Evolutionary conservation across 2,888 invertebrate species (phyloP).

Genomic region (Microctonus aethiopoides): DNA sequence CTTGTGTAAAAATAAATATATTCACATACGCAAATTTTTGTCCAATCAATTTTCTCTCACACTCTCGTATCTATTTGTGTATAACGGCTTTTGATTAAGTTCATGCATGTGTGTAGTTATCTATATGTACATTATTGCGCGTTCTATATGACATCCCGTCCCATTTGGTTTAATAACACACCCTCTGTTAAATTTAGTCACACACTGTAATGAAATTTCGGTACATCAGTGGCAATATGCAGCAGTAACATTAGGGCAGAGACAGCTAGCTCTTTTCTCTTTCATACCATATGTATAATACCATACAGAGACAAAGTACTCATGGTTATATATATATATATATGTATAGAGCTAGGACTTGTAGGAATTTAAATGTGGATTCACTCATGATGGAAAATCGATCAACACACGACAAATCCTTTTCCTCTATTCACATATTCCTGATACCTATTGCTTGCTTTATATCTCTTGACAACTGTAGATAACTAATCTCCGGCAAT

Average conservation of each 20-base stretch:
- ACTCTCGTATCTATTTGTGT: neutral
- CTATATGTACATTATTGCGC: neutral
- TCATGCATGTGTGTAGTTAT: neutral
- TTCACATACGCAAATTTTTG: neutral
- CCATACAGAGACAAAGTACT: neutral
- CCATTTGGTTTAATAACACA: neutral
- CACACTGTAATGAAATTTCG: conserved; percentile 63
- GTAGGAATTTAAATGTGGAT: conserved; percentile 28
- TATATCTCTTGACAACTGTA: conserved; percentile 4
- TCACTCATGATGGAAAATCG: conserved; percentile 27
- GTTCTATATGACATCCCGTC: neutral
- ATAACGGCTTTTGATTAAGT: neutral
- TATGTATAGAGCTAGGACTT: no score
- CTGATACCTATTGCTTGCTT: conserved; percentile 13
- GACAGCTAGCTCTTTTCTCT: neutral
- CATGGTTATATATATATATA: neutral
- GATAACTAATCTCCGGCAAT: conserved; percentile 10
- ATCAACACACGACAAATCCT: conserved; percentile 6
- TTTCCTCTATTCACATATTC: conserved; percentile 15
- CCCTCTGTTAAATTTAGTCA: conserved; percentile 56
- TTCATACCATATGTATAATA: no score
- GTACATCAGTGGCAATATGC: conserved; percentile 51
- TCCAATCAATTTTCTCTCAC: neutral
- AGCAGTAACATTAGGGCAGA: conserved; percentile 26
- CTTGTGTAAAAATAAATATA: no score